Conservation (phyloP, 2,888 invertebrate genomes). For the Artemia sinica region DNA sequence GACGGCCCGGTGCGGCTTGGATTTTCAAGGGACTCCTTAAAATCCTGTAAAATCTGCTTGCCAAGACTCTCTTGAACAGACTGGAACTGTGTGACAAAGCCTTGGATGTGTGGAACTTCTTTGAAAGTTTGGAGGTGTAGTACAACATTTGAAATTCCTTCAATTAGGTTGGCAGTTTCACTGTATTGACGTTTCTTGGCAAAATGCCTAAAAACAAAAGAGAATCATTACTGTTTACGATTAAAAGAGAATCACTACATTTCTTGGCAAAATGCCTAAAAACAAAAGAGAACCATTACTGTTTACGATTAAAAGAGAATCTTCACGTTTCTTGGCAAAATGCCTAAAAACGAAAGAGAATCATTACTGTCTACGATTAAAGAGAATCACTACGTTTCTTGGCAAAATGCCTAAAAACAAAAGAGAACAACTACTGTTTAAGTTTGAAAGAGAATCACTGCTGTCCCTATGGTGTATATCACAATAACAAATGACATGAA, state of each 20-base stretch:
- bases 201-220: slow-evolving; percentile 33
- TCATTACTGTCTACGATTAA: too few relatives aligned
- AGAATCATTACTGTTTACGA: too few relatives aligned
- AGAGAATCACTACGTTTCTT: slow-evolving; percentile 39
- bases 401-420: slow-evolving; percentile 38
- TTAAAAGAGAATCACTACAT: too few relatives aligned
- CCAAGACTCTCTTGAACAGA: slow-evolving; percentile 53
- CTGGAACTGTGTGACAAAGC: slow-evolving; percentile 38
- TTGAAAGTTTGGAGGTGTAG: slow-evolving; percentile 41
- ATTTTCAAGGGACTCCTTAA: slow-evolving; percentile 54
- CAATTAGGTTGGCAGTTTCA: slow-evolving; percentile 78
- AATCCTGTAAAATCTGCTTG: slow-evolving; percentile 73
- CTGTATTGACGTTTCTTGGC: slow-evolving; percentile 73
- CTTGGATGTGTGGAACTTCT: slow-evolving; percentile 16
- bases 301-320: too few relatives aligned
- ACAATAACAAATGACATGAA: neutral
- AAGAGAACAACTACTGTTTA: too few relatives aligned
- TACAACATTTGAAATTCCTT: slow-evolving; percentile 88
- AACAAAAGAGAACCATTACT: too few relatives aligned
- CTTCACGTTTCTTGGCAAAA: too few relatives aligned
- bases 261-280: too few relatives aligned
- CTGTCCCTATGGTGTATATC: neutral
- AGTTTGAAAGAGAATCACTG: neutral
- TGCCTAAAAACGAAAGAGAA: too few relatives aligned
- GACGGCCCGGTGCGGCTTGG: slow-evolving; percentile 33